Evolutionary conservation across 2,888 invertebrate genomes (phyloP), one percentile per base, ranked within the genome.

Genomic region (Agonopterix heracliana): DNA sequence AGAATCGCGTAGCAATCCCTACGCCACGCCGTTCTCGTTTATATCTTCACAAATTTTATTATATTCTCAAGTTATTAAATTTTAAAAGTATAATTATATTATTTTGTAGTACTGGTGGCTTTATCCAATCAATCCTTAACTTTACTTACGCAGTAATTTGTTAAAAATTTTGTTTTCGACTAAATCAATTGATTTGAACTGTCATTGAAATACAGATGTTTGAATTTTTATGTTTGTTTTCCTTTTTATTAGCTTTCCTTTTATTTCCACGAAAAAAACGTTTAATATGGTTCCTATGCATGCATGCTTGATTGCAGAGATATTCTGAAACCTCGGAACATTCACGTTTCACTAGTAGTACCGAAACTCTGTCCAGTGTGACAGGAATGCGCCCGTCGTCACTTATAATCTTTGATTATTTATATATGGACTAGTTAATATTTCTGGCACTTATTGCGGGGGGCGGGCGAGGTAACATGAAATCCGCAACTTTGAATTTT

Each of bases 151-250:
- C 84, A 84, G 81, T 70, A 72, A 65, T 76, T 85, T 85, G 84
- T 86, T 86, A 81, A 80, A 26, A 81, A 81, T 71, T 72, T 84
- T 82, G 81, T 84, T 87, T 82, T 83, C 80, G 80, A 87, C 85
- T 80, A 77, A 82, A 84, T 83, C 78, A 78, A 79, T 47, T 85
- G 76, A 84, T 83, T 83, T 81, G 70, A 79, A 82, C 66, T 81
- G 72, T 83, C 78, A 80, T 78, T 82, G 75, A 82, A 86, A 77
- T 86, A 87, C 84, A 87, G 77, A 87, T 84, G 84, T 87, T 87
- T 87, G 85, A 83, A 84, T 82, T 84, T 83, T 76, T 72, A 68
- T 59, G 59, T 59, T 58, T 52, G 64, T 70, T 72, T 68, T 66
- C 62, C 60, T 66, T 68, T 55, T 26, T 26, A 26, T 3, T 3